A percentile compares a stretch with the other conserved stretches of the same genome.
Conservation (phyloP, 1,140 invertebrate species). For the Marisa cornuarietis region DNA sequence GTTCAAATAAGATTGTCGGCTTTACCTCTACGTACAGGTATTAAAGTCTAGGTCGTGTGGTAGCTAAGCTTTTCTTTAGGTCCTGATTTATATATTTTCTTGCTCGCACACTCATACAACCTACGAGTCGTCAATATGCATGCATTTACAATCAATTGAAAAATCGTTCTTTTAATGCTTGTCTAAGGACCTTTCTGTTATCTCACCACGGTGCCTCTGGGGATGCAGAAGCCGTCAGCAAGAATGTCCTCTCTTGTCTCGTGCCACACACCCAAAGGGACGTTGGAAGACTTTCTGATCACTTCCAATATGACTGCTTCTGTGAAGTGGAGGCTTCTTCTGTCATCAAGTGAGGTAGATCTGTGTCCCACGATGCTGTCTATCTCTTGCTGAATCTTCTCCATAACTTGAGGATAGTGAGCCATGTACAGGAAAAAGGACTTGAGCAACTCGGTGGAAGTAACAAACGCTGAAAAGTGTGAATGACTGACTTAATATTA, state of each 20-base stretch:
- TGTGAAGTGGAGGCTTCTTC: conserved; percentile 45
- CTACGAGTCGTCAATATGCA: neutral
- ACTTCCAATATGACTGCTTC: conserved; percentile 47
- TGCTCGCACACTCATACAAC: neutral
- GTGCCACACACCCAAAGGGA: conserved; percentile 58
- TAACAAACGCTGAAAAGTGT: conserved; percentile 20
- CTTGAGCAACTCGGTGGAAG: conserved; percentile 34
- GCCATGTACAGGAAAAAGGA: conserved; percentile 41
- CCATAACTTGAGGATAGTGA: conserved; percentile 61
- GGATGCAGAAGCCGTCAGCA: neutral
- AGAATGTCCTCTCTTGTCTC: conserved; percentile 8
- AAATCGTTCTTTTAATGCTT: too few species aligned
- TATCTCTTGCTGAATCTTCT: conserved; percentile 35
- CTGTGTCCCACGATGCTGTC: conserved; percentile 26
- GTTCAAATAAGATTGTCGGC: neutral
- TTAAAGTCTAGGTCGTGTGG: neutral
- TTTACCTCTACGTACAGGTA: neutral
- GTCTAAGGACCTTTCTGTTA: too few species aligned
- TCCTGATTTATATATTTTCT: neutral
- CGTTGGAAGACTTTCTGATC: conserved; percentile 41
- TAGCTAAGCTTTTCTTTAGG: neutral
- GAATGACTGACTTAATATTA: too few species aligned
- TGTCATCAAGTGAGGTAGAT: conserved; percentile 25
- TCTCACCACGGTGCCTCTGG: conserved; percentile 14
- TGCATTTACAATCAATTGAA: too few species aligned